Base-by-base conservation (phyloP, 2,888 invertebrate species). In the Oxystoma pomonae region DNA sequence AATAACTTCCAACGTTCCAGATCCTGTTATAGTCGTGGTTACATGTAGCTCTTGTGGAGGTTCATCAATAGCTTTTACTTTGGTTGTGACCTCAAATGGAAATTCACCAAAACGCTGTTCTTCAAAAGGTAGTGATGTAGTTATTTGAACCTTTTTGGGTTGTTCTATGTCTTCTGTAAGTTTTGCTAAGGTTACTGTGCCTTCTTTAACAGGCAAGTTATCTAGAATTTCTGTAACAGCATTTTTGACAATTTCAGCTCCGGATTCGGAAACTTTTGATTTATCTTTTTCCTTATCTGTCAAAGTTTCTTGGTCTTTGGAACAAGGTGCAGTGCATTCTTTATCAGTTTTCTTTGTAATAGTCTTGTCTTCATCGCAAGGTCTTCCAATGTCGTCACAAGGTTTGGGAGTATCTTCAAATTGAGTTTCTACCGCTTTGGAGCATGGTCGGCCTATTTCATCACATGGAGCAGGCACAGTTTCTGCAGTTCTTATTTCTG, bases 1-100 rank as follows among this genome's bases (percentile, higher is more conserved):
- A 1, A 73, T 71, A 1, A 81, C 74, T 67, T 79, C 78, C 51
- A 81, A 64, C 50, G 72, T 73, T 20, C 80, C 80, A n/a, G 75
- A 75, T 50, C 67, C 67, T n/a, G 78, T 77, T 2, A 78, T 69
- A 16, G 76, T 75, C 1, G 79, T 80, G 1, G 76, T 77, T 2
- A 78, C 68, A 55, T 77, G 73, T 16, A 78, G 67, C 20, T 70
- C 77, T 55, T 73, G 66, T 2, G 74, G 71, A 16, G 74, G 71
- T 61, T 72, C 71, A 9, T 73, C 71, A 16, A 74, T 58, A 19
- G 71, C 62, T n/a, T 71, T 72, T 17, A 71, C 69, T 57, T 69
- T 68, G 2, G 71, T 73, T 19, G 71, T 69, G 2, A 72, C 69
- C 35, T 70, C 72, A 20, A 71, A 69, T 9, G 75, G 72, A 57